Conservation (phyloP, 2,888 invertebrate species). For the Aromia moschata region DNA sequence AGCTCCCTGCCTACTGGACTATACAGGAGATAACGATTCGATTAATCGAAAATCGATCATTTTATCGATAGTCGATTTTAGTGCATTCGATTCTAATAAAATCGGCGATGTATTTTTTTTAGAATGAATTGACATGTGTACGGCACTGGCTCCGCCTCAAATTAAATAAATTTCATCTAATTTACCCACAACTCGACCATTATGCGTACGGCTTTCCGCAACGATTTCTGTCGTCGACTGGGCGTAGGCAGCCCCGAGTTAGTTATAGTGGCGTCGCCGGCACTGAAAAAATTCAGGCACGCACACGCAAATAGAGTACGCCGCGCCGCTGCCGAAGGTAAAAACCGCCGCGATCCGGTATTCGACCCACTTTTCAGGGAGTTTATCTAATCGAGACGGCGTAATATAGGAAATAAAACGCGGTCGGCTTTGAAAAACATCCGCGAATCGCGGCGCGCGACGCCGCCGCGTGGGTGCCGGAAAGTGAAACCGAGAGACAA, state of each 20-base stretch:
- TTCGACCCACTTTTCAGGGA: slow-evolving; percentile 19
- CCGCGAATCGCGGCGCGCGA: slow-evolving; percentile 7
- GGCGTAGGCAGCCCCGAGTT: slow-evolving; percentile 17
- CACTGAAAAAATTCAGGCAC: slow-evolving; percentile 2
- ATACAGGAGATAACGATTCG: too few relatives aligned
- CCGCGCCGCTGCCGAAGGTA: slow-evolving; percentile 1
- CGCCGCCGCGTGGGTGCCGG: slow-evolving; percentile 14
- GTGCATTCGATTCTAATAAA: too few relatives aligned
- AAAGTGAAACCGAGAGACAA: slow-evolving; percentile 16
- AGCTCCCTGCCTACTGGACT: too few relatives aligned
- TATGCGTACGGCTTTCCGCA: slow-evolving; percentile 18
- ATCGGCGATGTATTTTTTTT: too few relatives aligned
- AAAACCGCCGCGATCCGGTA: slow-evolving; percentile 6
- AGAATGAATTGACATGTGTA: too few relatives aligned
- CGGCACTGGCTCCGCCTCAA: not conserved
- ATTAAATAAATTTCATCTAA: not conserved
- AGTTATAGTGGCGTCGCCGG: slow-evolving; percentile 21
- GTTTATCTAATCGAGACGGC: slow-evolving; percentile 9
- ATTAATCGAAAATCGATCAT: too few relatives aligned
- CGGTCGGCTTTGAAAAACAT: slow-evolving; percentile 15
- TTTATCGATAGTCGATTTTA: too few relatives aligned
- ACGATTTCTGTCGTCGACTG: slow-evolving; percentile 10
- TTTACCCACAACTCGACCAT: not conserved
- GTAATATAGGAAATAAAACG: slow-evolving; percentile 4
- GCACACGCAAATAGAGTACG: slow-evolving; percentile 12